phyloP scores from a whole-genome alignment of 2,888 invertebrate genomes.

The Euphydryas editha region DNA sequence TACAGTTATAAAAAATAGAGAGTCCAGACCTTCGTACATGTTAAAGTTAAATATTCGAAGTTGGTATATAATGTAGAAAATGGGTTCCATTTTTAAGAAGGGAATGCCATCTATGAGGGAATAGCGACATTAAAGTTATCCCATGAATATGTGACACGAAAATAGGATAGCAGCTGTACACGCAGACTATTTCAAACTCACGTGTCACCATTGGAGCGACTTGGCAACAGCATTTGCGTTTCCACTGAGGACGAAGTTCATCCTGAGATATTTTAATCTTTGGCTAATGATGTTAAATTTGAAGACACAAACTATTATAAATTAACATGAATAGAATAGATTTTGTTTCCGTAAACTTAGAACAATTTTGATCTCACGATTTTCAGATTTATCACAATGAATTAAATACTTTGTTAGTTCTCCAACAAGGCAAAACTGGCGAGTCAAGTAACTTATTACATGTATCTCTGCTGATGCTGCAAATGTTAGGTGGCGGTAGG shows the following conservation, averaged over 20 bases:
- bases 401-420: neutral
- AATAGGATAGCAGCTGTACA: slow-evolving; percentile 38
- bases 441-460: neutral
- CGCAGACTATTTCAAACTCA: slow-evolving; percentile 67
- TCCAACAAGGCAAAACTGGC: no score
- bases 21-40: neutral
- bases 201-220: slow-evolving; percentile 62
- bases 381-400: neutral
- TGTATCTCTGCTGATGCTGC: neutral
- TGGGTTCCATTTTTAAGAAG: slow-evolving; percentile 10
- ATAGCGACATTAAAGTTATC: slow-evolving; percentile 54
- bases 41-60: neutral
- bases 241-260: slow-evolving; percentile 73
- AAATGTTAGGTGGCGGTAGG: no score
- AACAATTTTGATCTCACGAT: neutral
- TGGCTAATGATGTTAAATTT: slow-evolving; percentile 30
- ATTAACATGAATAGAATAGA: neutral
- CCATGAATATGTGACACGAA: slow-evolving; percentile 37
- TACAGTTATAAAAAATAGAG: neutral
- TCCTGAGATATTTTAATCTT: slow-evolving; percentile 53
- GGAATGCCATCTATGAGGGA: slow-evolving; percentile 68
- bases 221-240: slow-evolving; percentile 68
- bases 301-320: neutral
- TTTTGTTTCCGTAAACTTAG: neutral
- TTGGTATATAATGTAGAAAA: neutral